These are phyloP conservation scores for Oreotrochilus melanogaster DNA, from an alignment of 2,113 vertebrate species.

Conservation along the genomic window DNA sequence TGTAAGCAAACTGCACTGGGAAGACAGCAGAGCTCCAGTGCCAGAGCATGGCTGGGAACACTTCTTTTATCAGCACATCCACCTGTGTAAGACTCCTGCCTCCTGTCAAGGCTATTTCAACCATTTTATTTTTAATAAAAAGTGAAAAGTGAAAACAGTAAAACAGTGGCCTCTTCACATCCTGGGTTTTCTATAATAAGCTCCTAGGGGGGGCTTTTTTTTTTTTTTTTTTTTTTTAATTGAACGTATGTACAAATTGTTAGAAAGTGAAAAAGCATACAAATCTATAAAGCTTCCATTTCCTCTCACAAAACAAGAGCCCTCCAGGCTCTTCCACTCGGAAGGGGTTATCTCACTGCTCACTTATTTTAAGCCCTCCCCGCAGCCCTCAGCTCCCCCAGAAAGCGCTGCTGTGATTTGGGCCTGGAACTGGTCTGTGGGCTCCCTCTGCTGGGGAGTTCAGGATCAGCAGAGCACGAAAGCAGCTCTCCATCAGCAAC, in stretches of 20 bases:
- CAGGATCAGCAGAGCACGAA: neutral
- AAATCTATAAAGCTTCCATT: neutral
- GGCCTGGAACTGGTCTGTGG: neutral
- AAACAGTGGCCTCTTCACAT: neutral
- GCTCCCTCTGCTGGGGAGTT: conserved; percentile 39
- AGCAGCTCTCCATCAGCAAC: rapidly evolving
- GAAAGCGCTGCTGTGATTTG: rapidly evolving
- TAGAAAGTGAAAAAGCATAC: neutral
- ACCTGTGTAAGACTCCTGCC: no score
- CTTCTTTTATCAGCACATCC: neutral
- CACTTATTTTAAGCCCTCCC: neutral
- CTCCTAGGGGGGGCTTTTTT: neutral
- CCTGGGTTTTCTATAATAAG: neutral
- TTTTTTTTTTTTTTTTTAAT: neutral
- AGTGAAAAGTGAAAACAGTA: neutral
- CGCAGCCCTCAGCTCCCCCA: rapidly evolving
- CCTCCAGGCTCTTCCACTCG: neutral
- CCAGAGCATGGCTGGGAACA: neutral
- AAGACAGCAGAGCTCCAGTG: neutral
- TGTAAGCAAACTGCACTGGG: neutral
- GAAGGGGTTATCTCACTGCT: neutral
- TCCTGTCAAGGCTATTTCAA: neutral
- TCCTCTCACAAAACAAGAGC: no score
- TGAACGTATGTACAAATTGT: neutral
- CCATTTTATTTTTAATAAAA: neutral